Evolutionary conservation across 2,113 vertebrate genomes (phyloP).

Genomic region (Paedocypris sp.): DNA sequence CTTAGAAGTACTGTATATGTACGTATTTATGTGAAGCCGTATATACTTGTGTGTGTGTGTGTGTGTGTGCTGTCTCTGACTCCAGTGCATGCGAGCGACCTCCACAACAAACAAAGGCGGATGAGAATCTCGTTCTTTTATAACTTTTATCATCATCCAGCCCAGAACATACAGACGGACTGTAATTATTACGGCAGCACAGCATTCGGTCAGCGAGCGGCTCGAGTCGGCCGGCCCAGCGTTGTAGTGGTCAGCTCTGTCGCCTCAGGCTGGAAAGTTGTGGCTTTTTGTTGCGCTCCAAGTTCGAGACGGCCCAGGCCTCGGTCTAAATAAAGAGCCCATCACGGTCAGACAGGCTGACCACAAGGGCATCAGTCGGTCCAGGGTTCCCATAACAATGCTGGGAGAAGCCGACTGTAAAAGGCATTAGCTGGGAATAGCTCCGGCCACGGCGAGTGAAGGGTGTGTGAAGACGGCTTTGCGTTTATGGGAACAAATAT

Average conservation of each 20-base stretch:
- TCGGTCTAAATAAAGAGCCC: constrained; percentile 45
- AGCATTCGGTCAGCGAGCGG: constrained; percentile 35
- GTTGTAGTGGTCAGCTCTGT: constrained; percentile 45
- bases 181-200: constrained; percentile 39
- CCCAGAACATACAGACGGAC: constrained; percentile 8
- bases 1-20: too few relatives aligned
- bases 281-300: constrained; percentile 32
- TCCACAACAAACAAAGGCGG: constrained; percentile 4
- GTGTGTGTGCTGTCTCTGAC: too few relatives aligned
- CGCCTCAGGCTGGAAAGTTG: constrained; percentile 47
- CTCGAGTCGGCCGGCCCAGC: constrained; percentile 37
- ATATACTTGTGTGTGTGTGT: too few relatives aligned
- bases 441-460: constrained; percentile 16
- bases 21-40: too few relatives aligned
- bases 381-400: constrained; percentile 42
- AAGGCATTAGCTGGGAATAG: constrained; percentile 44
- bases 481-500: constrained; percentile 35
- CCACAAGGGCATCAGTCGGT: constrained; percentile 43
- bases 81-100: not conserved
- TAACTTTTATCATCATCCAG: constrained; percentile 32
- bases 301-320: constrained; percentile 43
- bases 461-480: not conserved
- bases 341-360: constrained; percentile 42
- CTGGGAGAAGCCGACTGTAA: constrained; percentile 32
- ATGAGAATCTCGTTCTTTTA: constrained; percentile 16